Evolutionary conservation across 2,113 vertebrate genomes (phyloP).

Genomic region (Entelurus aequoreus): DNA sequence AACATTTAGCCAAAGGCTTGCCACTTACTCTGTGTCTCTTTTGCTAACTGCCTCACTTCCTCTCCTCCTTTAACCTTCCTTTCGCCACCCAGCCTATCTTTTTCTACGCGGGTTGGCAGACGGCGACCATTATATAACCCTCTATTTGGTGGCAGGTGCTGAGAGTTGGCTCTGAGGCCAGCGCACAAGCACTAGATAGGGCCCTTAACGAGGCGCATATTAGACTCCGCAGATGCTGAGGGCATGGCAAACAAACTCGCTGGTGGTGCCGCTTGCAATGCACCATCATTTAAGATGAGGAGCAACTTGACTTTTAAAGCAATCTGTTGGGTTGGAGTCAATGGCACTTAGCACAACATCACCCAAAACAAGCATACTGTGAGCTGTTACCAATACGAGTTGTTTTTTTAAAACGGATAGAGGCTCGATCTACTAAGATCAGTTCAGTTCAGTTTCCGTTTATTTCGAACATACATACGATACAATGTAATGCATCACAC

Average conservation of each 20-base stretch:
- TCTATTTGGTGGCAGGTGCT: slow-evolving; percentile 42
- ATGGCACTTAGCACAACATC: not conserved
- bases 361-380: slow-evolving; percentile 2
- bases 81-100: slow-evolving; percentile 18
- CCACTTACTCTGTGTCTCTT: slow-evolving; percentile 25
- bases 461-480: too few species aligned
- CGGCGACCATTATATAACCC: slow-evolving; percentile 47
- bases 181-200: slow-evolving; percentile 30
- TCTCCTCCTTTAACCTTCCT: slow-evolving; percentile 29
- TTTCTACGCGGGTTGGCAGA: slow-evolving; percentile 47
- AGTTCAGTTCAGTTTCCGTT: too few species aligned
- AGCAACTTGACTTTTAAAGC: slow-evolving; percentile 29
- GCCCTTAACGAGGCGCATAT: slow-evolving; percentile 7
- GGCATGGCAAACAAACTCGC: slow-evolving; percentile 37
- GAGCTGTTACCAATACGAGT: slow-evolving; percentile 1
- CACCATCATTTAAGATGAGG: slow-evolving; percentile 7
- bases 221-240: slow-evolving; percentile 33
- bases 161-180: slow-evolving; percentile 19
- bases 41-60: slow-evolving; percentile 23
- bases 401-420: too few species aligned
- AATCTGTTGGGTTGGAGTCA: slow-evolving; percentile 35
- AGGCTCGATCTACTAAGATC: too few species aligned
- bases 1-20: slow-evolving; percentile 55
- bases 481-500: too few species aligned
- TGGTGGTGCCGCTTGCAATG: slow-evolving; percentile 4